phyloP scores from a whole-genome alignment of 2,113 vertebrate species.

The Oreochromis tanganicae region DNA sequence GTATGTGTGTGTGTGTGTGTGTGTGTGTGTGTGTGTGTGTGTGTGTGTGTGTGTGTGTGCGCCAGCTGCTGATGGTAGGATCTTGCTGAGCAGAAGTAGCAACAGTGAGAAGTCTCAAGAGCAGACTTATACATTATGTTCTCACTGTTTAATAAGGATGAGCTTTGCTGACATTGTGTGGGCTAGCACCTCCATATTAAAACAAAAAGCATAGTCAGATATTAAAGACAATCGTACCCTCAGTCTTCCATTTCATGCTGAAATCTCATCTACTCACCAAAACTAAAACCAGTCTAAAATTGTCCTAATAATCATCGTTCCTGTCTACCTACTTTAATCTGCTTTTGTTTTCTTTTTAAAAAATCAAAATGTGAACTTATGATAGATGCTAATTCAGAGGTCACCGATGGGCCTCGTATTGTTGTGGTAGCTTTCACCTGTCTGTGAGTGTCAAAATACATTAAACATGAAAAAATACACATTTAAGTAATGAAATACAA shows the following conservation, averaged over 20 bases:
- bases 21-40: neutral
- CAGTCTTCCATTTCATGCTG: neutral
- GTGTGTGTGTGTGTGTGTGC: neutral
- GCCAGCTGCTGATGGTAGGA: neutral
- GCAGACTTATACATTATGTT: neutral
- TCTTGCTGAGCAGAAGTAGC: neutral
- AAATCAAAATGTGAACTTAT: neutral
- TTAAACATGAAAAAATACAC: neutral
- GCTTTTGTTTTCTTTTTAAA: neutral
- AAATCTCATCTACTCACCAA: neutral
- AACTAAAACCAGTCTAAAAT: neutral
- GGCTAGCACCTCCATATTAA: neutral
- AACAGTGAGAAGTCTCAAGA: neutral
- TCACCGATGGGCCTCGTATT: neutral
- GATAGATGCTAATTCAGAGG: neutral
- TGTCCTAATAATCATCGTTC: neutral
- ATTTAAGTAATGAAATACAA: neutral
- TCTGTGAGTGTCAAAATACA: neutral
- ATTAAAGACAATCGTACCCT: neutral
- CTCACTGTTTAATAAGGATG: neutral
- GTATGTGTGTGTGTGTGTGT: no score
- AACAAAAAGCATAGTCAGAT: neutral
- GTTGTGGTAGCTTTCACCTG: neutral
- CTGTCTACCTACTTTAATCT: neutral
- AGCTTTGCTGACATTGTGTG: constrained; percentile 32